Evolutionary conservation across 2,113 vertebrate genomes (phyloP).

Genomic region (Planiliza haematocheilus): DNA sequence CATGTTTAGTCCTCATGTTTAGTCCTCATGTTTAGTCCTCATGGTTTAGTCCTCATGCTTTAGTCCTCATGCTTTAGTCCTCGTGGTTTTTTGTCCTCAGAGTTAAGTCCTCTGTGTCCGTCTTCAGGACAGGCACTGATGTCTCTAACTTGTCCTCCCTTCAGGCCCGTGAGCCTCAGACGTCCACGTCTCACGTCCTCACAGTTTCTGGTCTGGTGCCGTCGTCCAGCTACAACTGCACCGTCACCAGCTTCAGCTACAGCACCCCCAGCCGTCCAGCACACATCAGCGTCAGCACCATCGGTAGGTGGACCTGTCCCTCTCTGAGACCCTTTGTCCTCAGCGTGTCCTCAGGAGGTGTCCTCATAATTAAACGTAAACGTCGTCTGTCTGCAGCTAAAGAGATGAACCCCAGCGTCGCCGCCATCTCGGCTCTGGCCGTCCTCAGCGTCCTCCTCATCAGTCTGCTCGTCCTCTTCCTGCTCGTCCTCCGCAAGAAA

Average conservation of each 20-base stretch:
- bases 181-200: slow-evolving; percentile 86
- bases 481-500: slow-evolving; percentile 92
- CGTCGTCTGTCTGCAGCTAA: slow-evolving; percentile 81
- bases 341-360: too few relatives aligned
- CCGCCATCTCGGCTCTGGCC: slow-evolving; percentile 92
- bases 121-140: too few relatives aligned
- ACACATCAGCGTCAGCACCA: slow-evolving; percentile 89
- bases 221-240: slow-evolving; percentile 93
- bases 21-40: too few relatives aligned
- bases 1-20: too few relatives aligned
- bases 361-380: too few relatives aligned
- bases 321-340: too few relatives aligned
- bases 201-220: slow-evolving; percentile 89
- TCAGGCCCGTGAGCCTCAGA: slow-evolving; percentile 85
- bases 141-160: background rate
- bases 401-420: slow-evolving; percentile 94
- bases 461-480: slow-evolving; percentile 90
- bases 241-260: slow-evolving; percentile 92
- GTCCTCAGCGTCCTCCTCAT: slow-evolving; percentile 92
- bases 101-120: too few relatives aligned
- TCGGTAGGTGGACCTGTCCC: slow-evolving; percentile 81
- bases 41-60: too few relatives aligned
- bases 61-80: too few relatives aligned
- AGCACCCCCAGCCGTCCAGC: slow-evolving; percentile 88
- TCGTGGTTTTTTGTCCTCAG: background rate